phyloP scores from a whole-genome alignment of 2,113 vertebrate species.

The Jaculus jaculus region DNA sequence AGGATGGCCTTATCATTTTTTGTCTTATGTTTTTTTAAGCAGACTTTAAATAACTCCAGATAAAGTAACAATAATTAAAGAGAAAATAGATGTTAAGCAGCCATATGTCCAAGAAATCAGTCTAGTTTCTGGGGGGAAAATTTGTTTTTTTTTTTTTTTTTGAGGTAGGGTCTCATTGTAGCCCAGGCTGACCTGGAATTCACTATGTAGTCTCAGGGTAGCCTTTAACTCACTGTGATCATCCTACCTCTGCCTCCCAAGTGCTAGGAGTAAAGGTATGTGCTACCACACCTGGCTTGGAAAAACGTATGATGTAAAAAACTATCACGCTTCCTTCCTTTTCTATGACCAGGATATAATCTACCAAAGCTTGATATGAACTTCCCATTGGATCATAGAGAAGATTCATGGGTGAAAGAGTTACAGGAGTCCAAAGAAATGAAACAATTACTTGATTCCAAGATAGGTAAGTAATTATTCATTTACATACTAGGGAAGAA shows the following conservation, averaged over 20 bases:
- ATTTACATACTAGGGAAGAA: neutral
- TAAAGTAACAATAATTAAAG: slow-evolving; percentile 11
- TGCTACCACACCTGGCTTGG: too few species aligned
- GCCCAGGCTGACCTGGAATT: too few species aligned
- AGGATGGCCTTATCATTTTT: neutral
- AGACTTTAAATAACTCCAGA: neutral
- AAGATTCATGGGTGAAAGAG: slow-evolving; percentile 77
- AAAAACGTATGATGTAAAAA: neutral
- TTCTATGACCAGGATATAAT: slow-evolving; percentile 68
- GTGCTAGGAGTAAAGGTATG: too few species aligned
- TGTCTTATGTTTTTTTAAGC: neutral
- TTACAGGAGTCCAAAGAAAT: slow-evolving; percentile 77
- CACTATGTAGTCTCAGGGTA: too few species aligned
- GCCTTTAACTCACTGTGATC: too few species aligned
- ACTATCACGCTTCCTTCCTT: slow-evolving; percentile 37
- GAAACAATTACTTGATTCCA: slow-evolving; percentile 74
- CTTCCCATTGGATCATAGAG: slow-evolving; percentile 74
- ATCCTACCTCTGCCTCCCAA: too few species aligned
- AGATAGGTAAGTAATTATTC: slow-evolving; percentile 71
- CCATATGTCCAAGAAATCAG: neutral
- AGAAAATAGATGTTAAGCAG: neutral
- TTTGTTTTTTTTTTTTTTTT: neutral
- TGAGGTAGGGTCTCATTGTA: too few species aligned
- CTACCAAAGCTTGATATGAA: slow-evolving; percentile 76
- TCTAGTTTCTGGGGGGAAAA: neutral